Evolutionary conservation across 2,888 invertebrate species (phyloP).

Genomic region (Tetragonula carbonaria): DNA sequence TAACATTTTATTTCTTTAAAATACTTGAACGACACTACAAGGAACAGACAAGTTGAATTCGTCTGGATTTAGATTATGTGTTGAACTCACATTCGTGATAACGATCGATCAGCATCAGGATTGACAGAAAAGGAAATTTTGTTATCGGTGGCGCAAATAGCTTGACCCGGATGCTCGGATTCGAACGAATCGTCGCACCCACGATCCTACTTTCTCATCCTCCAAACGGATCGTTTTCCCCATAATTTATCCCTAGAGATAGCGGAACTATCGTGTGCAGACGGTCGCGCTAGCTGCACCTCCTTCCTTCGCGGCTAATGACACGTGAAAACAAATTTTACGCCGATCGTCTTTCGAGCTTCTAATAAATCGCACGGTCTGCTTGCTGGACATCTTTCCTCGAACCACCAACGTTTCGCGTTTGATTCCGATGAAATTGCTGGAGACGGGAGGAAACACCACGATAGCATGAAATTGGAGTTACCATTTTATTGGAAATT

Average conservation of each 20-base stretch:
- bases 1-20: neutral
- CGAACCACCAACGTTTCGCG: neutral
- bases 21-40: neutral
- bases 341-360: slow-evolving; percentile 23
- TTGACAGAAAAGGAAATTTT: neutral
- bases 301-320: slow-evolving; percentile 44
- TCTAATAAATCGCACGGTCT: slow-evolving; percentile 49
- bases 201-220: slow-evolving; percentile 13
- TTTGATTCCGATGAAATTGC: neutral
- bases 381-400: slow-evolving; percentile 16
- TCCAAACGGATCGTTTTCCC: slow-evolving; percentile 3
- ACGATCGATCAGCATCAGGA: neutral
- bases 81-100: neutral
- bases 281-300: neutral
- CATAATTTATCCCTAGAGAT: neutral
- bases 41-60: neutral
- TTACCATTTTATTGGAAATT: too few relatives aligned
- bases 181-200: slow-evolving; percentile 6
- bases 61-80: neutral
- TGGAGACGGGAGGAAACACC: neutral
- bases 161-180: neutral
- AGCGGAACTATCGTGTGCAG: slow-evolving; percentile 24
- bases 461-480: too few relatives aligned
- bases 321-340: slow-evolving; percentile 59
- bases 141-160: neutral